These are phyloP conservation scores for Corvus cornix DNA, from an alignment of 2,113 vertebrate species.

Conservation along the genomic window DNA sequence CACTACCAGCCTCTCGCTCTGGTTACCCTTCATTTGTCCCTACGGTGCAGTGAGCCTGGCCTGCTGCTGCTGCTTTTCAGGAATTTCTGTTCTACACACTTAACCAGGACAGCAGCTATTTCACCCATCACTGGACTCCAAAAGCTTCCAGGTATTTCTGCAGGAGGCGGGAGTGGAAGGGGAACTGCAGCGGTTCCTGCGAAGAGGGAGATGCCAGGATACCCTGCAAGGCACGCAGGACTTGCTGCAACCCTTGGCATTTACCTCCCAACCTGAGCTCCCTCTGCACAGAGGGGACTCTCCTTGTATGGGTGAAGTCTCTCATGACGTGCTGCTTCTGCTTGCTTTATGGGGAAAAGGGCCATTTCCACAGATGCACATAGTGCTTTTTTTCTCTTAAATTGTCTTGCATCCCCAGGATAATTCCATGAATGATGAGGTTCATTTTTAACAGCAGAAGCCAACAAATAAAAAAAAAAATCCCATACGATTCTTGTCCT, in stretches of 20 bases:
- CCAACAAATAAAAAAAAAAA: neutral
- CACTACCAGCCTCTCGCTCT: neutral
- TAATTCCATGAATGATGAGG: neutral
- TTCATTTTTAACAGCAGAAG: conserved; percentile 1
- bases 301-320: neutral
- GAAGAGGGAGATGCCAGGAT: neutral
- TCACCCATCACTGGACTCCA: neutral
- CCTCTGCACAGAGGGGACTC: neutral
- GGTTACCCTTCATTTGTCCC: neutral
- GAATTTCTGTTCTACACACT: neutral
- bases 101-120: neutral
- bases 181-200: neutral
- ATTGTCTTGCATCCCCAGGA: neutral
- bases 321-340: neutral
- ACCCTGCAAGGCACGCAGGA: neutral
- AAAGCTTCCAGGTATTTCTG: neutral
- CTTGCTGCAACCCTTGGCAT: neutral
- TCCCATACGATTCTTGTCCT: neutral
- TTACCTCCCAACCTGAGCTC: neutral
- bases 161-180: accelerated
- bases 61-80: neutral
- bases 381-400: neutral
- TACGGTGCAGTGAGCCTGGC: neutral
- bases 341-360: neutral
- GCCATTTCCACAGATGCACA: neutral